These are phyloP conservation scores for Nesometra sesokonis DNA, from an alignment of 35 echinoderm and acorn worm species.

Conservation along the genomic window DNA sequence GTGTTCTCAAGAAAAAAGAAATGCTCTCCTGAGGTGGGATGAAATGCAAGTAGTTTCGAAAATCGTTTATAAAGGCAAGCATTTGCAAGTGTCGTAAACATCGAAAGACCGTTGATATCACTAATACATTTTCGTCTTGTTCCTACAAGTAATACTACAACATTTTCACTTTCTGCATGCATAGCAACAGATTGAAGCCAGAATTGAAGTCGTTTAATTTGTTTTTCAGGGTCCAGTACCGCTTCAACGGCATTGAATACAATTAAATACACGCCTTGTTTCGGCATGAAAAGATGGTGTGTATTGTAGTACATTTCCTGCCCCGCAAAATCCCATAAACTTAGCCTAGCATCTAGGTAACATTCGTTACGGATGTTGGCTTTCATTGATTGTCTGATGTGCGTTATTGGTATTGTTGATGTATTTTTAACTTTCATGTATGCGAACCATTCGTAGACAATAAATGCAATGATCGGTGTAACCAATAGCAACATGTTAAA, in stretches of 20 bases:
- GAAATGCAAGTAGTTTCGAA: neutral
- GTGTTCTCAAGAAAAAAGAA: conserved; percentile 23
- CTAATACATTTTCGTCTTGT: neutral
- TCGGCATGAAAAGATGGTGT: neutral
- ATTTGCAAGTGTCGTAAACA: neutral
- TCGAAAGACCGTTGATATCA: no score
- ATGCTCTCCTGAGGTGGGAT: neutral
- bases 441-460: neutral
- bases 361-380: neutral
- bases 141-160: conserved; percentile 1
- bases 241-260: conserved; percentile 8
- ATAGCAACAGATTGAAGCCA: neutral
- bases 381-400: neutral
- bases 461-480: neutral
- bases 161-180: neutral
- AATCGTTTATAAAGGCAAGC: neutral
- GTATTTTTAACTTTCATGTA: neutral
- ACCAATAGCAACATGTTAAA: neutral
- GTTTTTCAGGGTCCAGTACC: neutral
- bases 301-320: neutral
- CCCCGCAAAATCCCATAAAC: conserved; percentile 8
- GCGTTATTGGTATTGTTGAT: neutral
- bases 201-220: neutral
- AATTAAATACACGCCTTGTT: neutral
- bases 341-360: neutral